These are phyloP conservation scores for Parauchenoglanis punctatus DNA, from an alignment of 2,797 vertebrate genomes.

Conservation along the genomic window DNA sequence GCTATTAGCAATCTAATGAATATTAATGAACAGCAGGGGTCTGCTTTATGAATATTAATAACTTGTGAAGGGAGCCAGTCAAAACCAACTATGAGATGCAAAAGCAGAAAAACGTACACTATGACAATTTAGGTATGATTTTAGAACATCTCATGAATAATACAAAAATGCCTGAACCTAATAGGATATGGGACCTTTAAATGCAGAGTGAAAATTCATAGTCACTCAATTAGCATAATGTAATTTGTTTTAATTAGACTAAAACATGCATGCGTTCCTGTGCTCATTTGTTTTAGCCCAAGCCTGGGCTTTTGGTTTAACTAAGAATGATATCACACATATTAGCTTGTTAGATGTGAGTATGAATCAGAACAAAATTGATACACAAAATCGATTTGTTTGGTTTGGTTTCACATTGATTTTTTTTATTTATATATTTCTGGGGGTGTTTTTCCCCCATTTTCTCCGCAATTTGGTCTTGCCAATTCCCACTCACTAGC, in stretches of 20 bases:
- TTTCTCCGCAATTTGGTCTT: background rate
- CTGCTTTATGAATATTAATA: slow-evolving; percentile 30
- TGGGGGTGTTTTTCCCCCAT: background rate
- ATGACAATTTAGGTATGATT: background rate
- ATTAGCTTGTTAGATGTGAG: background rate
- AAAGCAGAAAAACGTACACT: background rate
- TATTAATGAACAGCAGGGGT: slow-evolving; percentile 8
- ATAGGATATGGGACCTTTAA: background rate
- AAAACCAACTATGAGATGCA: background rate
- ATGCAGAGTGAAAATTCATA: slow-evolving; percentile 7
- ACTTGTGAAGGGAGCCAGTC: background rate
- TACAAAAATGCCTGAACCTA: background rate
- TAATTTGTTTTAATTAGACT: background rate
- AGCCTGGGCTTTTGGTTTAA: background rate
- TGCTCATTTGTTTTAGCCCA: background rate
- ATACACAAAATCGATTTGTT: background rate
- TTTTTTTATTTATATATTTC: background rate
- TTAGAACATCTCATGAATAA: slow-evolving; percentile 5
- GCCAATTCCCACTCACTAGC: background rate
- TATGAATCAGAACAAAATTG: background rate
- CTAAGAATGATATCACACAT: background rate
- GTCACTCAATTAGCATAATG: slow-evolving; percentile 3
- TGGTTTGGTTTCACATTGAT: background rate
- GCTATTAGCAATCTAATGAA: slow-evolving; percentile 14
- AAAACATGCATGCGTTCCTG: background rate